Evolutionary conservation across 2,888 invertebrate species (phyloP), one percentile per base, ranked within the genome.

Genomic region (Sesia bembeciformis): DNA sequence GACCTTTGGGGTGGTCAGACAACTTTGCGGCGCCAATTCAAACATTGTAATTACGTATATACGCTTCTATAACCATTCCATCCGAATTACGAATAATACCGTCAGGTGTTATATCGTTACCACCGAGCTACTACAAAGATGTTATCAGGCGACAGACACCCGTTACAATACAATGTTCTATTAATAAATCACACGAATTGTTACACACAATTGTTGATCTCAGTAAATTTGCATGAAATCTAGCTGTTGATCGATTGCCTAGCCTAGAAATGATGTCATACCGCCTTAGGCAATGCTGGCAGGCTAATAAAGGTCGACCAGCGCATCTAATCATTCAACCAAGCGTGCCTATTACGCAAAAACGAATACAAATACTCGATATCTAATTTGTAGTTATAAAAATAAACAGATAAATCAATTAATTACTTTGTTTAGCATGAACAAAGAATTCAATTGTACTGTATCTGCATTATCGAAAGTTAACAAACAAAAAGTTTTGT

Each of bases 261-360:
- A 46, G 46, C n/a, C 23, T 46, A 46, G 46, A 7, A 62, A 59
- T 71, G 69, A 69, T 66, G 69, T 72, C 71, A 69, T 62, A 40
- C n/a, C 50, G 57, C 60, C 59, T 58, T 54, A 54, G 54, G 54
- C 53, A 71, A 58, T 58, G 56, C 57, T 57, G 60, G 53, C 58
- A 58, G 57, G 58, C 59, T 50, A 60, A 53, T 5, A 62, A 81
- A 81, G 78, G 79, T 76, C 76, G 66, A 55, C 64, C 60, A 66
- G 73, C 74, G 73, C 74, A 78, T 76, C 78, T 74, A 80, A 81
- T 80, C 74, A 78, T 69, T 74, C 76, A 74, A 62, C 66, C 66
- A 65, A 76, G 70, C 72, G 69, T 73, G 58, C 58, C 64, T 66
- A 68, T 73, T 72, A 65, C 66, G 66, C 69, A 73, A 73, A 75